Evolutionary conservation across 2,888 invertebrate genomes (phyloP), one percentile per base, ranked within the genome.

Genomic region (Lepidonotus clava): DNA sequence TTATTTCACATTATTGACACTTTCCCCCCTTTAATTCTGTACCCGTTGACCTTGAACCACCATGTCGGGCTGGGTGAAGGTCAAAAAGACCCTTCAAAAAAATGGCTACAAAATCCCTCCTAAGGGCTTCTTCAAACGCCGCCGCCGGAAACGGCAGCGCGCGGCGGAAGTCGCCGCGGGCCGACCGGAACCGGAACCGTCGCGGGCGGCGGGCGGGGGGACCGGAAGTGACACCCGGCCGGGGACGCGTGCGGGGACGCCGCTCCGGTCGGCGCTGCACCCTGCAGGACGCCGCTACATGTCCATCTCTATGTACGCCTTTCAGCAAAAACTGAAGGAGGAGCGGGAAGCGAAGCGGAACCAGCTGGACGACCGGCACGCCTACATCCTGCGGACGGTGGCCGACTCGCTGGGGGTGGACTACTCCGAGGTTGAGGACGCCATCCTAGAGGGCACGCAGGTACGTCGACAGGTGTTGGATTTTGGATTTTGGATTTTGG

Each of bases 241-340:
- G 14, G 56, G 56, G 18, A 56, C n/a, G 56, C 66, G 32, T 34
- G 8, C 66, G 32, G 71, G 18, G 38, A 38, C 38, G 71, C 71
- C 71, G 36, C 21, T 38, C 1, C 71, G 71, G 18, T 71, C 71
- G 1, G 71, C 71, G n/a, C 18, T 34, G 36, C 71, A 34, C 18
- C 71, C 36, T 21, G 14, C 71, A 0, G 36, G 38, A n/a, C 8
- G 80, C 4, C 51, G 80, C 28, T 46, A 28, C 32, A 24, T 80
- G 80, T 32, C 32, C 28, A 51, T 51, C 21, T 56, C 56, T 56
- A 38, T 84, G 24, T 84, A 38, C 67, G 38, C 28, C 36, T 91
- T 92, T 24, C 91, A 94, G 94, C 93, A 93, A 93, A 93, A 93
- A 89, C 89, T 94, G 88, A 94, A 94, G 89, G 94, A 94, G 88